A percentile compares a stretch with the other conserved stretches of the same genome.
phyloP scores from a whole-genome alignment of 2,888 invertebrate genomes.

The Tetragonisca angustula region DNA sequence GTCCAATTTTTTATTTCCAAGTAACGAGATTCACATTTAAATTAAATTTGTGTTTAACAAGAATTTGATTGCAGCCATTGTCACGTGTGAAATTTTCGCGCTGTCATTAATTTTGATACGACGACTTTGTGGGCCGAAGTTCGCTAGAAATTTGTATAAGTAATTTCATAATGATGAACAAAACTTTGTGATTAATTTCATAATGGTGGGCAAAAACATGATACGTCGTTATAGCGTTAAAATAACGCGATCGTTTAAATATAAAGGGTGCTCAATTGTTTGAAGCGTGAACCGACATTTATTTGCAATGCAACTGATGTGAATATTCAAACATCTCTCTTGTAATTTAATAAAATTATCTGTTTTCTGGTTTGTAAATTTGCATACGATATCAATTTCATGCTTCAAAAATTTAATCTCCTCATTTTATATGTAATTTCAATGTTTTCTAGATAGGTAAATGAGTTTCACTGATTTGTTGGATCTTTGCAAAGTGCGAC shows the following conservation, averaged over 20 bases:
- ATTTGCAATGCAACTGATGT: neutral
- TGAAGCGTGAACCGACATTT: neutral
- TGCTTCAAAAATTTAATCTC: neutral
- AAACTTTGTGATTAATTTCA: conserved; percentile 45
- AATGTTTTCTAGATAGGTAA: neutral
- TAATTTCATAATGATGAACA: conserved; percentile 63
- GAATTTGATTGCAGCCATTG: too few species aligned
- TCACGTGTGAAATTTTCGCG: conserved; percentile 4
- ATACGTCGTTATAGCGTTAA: conserved; percentile 52
- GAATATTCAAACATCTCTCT: neutral
- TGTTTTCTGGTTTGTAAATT: neutral
- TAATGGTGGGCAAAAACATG: conserved; percentile 70
- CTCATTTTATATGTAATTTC: neutral
- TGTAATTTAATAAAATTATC: neutral
- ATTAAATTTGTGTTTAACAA: too few species aligned
- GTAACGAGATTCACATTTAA: too few species aligned
- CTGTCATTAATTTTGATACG: conserved; percentile 51
- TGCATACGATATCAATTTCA: neutral
- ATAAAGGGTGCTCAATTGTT: conserved; percentile 9
- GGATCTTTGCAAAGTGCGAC: neutral
- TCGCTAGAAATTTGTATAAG: conserved; percentile 4
- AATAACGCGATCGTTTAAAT: conserved; percentile 34
- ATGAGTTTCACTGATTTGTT: too few species aligned
- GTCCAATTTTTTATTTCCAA: too few species aligned
- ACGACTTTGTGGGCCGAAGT: conserved; percentile 34